Evolutionary conservation across 2,888 invertebrate genomes (phyloP).

Genomic region (Frankliniella fusca): DNA sequence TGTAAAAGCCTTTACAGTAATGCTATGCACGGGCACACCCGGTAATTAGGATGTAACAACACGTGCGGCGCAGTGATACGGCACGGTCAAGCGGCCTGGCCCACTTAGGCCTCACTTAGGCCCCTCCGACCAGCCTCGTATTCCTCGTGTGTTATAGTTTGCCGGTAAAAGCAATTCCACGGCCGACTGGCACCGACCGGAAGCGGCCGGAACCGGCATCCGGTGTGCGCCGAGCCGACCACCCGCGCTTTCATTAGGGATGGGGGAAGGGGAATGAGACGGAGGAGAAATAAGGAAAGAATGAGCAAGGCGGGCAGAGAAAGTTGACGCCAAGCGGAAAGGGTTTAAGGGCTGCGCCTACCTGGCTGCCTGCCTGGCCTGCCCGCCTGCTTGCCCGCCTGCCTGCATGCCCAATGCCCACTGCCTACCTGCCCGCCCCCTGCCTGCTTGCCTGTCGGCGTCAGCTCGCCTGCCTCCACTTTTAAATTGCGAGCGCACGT

Average conservation of each 20-base stretch:
- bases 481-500: background rate
- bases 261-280: background rate
- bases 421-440: too few species aligned
- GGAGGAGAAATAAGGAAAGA: background rate
- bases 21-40: background rate
- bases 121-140: background rate
- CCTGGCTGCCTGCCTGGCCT: too few species aligned
- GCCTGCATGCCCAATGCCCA: too few species aligned
- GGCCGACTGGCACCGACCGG: background rate
- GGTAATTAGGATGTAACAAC: background rate
- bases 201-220: background rate
- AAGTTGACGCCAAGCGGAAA: too few species aligned
- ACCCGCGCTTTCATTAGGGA: background rate
- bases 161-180: slow-evolving; percentile 19
- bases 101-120: background rate
- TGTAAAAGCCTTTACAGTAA: background rate
- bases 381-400: too few species aligned
- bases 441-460: too few species aligned
- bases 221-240: background rate
- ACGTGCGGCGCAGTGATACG: background rate
- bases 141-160: slow-evolving; percentile 16
- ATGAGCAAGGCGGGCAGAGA: background rate
- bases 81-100: background rate
- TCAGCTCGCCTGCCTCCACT: background rate
- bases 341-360: too few species aligned